Base-by-base conservation (phyloP, 2,888 invertebrate species). In the Drosophila koepferae region DNA sequence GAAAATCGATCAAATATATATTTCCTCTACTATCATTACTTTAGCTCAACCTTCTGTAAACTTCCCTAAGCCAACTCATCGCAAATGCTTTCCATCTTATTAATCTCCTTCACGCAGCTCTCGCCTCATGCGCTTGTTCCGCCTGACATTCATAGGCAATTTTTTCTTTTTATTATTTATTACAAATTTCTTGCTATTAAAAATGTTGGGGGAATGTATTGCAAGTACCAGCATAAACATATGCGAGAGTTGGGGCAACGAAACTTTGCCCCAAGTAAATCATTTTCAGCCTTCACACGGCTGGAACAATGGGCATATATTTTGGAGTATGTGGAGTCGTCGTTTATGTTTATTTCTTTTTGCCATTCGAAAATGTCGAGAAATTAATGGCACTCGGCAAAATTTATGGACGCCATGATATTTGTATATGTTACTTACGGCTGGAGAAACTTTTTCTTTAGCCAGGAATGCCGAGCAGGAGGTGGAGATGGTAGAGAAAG, bases 121-220 rank as follows among this genome's bases (percentile, higher is more conserved):
- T 16, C 18, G 41, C 23, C 38, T 38, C 38, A 14, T 14, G 6
- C 6, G 38, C 38, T 61, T 78, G 84, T 81, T 64, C 65, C 51
- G 46, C 41, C 77, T 84, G 85, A 82, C 84, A 87, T 87, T 82
- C 68, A 85, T 75, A 78, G 63, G 81, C 72, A 78, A 75, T 72
- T 58, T 56, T 28, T 28, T 28, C 6, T 28, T 28, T 63, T 71
- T 68, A 68, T n/a, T 48, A 81, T 87, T 84, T 84, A 85, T 85
- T 82, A 84, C 88, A 87, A 87, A 87, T 84, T 85, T 82, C 78
- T 74, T 74, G 80, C 72, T 80, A 87, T 84, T 84, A 84, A 84
- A 87, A 87, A 85, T 86, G 87, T 82, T 82, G 43, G 55, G 55
- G 64, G 62, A 56, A 77, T 58, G 28, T 5, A 68, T 64, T 49